Evolutionary conservation across 2,888 invertebrate genomes (phyloP), one percentile per base, ranked within the genome.

Genomic region (Ormyrus labotus): DNA sequence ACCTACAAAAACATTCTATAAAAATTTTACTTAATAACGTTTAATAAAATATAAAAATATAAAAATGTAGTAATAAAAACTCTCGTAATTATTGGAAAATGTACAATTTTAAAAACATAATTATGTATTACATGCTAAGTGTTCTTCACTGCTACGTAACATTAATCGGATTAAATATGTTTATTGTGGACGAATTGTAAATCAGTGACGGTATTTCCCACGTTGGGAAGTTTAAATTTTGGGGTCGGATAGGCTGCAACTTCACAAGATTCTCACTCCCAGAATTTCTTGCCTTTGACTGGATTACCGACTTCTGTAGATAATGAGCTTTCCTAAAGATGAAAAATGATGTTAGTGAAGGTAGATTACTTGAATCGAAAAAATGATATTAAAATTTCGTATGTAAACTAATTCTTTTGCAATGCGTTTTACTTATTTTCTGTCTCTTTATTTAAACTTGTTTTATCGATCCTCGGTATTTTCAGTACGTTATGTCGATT

Each of bases 211-310:
- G n/a, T 45, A 8, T n/a, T 55, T 58, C 6, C 7, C 50, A 53
- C 60, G 55, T 58, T 57, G 8, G 2, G 10, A 3, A 45, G 0
- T 79, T 92, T 93, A 95, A 86, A 96, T 95, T 88, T 93, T 95
- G 13, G 96, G 94, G 88, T 96, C 96, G 74, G 91, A 13, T 92
- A 3, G 94, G 92, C 78, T 93, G 93, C 80, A 96, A 91, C 83
- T 95, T 94, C 2, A 94, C 95, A 82, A 97, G 91, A 83, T 93
- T 93, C 85, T 96, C 95, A 9, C 97, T 96, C 96, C 98, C 98
- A 98, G 61, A 97, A 90, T 87, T 96, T 96, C 85, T 94, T 95
- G 1, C 95, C 96, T 82, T 94, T 94, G 0, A 93, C 93, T 91
- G 93, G 93, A 88, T 96, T 95, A 84, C 93, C 92, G 0, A 93